These are phyloP conservation scores for Tenualosa ilisha DNA, from an alignment of 2,797 vertebrate species.

Conservation along the genomic window DNA sequence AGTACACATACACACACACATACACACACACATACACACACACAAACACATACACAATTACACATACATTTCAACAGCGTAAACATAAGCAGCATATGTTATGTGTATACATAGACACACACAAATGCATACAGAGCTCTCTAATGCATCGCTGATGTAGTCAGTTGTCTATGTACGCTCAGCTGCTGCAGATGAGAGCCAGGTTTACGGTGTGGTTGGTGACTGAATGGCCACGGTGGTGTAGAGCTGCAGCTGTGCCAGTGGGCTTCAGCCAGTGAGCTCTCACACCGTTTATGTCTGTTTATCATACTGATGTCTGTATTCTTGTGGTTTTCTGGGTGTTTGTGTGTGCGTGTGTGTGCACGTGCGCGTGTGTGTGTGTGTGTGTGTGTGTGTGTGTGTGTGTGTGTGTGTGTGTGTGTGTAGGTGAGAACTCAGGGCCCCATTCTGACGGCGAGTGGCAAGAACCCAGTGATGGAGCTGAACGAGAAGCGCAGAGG, in stretches of 20 bases:
- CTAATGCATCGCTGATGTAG: too few species aligned
- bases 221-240: not conserved
- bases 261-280: not conserved
- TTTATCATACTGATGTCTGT: not conserved
- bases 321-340: not conserved
- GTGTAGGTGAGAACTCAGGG: conserved; percentile 97
- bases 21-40: not conserved
- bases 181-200: not conserved
- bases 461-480: conserved; percentile 99
- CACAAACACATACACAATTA: not conserved
- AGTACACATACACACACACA: not conserved
- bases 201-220: not conserved
- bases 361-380: conserved; percentile 71
- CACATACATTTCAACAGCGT: too few species aligned
- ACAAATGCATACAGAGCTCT: too few species aligned
- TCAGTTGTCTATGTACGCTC: too few species aligned
- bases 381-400: not conserved
- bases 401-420: conserved; percentile 20
- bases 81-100: too few species aligned
- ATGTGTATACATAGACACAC: too few species aligned
- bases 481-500: conserved; percentile 97
- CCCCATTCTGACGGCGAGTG: conserved; percentile 97
- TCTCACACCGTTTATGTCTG: not conserved
- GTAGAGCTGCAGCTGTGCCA: not conserved
- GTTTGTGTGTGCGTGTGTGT: not conserved